These are phyloP conservation scores for Chamaea fasciata DNA, from an alignment of 2,113 vertebrate species.

Conservation along the genomic window DNA sequence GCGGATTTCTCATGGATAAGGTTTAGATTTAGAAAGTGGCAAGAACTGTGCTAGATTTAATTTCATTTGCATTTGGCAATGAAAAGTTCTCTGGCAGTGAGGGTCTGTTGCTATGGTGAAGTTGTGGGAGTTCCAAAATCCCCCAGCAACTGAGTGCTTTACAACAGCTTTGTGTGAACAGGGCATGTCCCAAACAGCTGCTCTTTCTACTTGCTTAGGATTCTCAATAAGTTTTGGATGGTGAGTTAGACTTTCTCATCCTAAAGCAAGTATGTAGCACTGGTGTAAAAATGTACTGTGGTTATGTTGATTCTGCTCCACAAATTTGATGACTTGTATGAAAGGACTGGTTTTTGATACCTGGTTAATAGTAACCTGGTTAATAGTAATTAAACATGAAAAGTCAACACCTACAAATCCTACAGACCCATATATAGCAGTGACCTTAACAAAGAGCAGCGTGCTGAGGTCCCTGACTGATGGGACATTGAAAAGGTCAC, in stretches of 20 bases:
- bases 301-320: neutral
- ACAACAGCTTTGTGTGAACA: neutral
- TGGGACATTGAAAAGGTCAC: neutral
- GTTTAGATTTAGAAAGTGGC: neutral
- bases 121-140: neutral
- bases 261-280: neutral
- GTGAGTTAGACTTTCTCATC: neutral
- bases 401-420: neutral
- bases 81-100: neutral
- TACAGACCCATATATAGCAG: neutral
- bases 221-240: neutral
- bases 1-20: neutral
- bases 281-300: neutral
- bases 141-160: neutral
- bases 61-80: neutral
- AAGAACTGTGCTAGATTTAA: neutral
- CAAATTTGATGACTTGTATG: neutral
- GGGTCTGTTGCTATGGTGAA: slow-evolving; percentile 3
- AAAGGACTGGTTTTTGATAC: neutral
- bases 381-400: neutral
- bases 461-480: neutral
- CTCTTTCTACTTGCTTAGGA: neutral
- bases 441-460: neutral
- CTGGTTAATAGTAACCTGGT: neutral
- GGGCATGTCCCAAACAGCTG: neutral